Evolutionary conservation across 2,888 invertebrate species (phyloP), one percentile per base, ranked within the genome.

Genomic region (Drymonia ruficornis): DNA sequence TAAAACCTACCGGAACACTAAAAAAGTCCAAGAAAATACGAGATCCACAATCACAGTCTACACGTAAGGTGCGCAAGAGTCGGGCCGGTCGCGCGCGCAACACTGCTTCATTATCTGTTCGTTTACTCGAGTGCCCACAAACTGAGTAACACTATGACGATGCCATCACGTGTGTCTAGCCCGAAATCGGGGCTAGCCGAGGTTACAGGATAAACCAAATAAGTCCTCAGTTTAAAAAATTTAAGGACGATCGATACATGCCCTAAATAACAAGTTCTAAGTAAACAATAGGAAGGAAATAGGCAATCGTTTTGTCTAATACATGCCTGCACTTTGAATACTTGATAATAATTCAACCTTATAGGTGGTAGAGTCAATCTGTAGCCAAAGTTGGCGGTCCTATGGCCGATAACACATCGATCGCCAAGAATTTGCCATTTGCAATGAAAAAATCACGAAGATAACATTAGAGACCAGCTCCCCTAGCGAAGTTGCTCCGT

Each of bases 91-190:
- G 67, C 65, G 67, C 72, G 74, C 60, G 59, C 61, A 51, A 62
- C 55, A 78, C 81, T 75, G 72, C 61, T 63, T 69, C 71, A 74
- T 76, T 80, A 79, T 74, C 73, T 67, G 67, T 56, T 56, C 50
- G 59, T 76, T 76, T 74, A 74, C 77, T 65, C 59, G 60, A 65
- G 56, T 59, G 63, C 43, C 61, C 40, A 52, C 61, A 53, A 59
- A 53, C 65, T 54, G 65, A 60, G 56, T 63, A 70, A 61, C 59
- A 40, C 45, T 46, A 29, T 61, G 66, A 66, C 67, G 64, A 55
- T 47, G 42, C 31, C 42, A 62, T 51, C 61, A 59, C 72, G 60
- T 66, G 63, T 28, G 46, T 29, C 50, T 53, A 13, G 46, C 38
- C 29, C 52, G 53, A 16, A 29, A 46, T 11, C 46, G 15, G 46